Evolutionary conservation across 2,888 invertebrate genomes (phyloP), one percentile per base, ranked within the genome.

Genomic region (Eustalomyia histrio): DNA sequence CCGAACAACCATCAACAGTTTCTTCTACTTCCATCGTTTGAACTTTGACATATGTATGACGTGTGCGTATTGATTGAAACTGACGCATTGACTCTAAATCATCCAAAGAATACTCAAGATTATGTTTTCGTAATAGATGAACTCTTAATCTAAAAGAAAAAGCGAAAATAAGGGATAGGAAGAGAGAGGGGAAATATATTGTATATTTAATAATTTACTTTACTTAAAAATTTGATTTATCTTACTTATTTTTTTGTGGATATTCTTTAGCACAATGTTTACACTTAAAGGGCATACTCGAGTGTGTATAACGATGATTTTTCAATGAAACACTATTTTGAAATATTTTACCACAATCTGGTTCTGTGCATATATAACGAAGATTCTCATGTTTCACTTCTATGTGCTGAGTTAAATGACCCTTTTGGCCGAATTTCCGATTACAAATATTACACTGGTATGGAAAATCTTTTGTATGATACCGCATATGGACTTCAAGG

Each of bases 191-290:
- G 8, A 21, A 53, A 18, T 0, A 43, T 64, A 6, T 29, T 6
- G n/a, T n/a, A 29, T 29, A 29, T 29, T 4, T 29, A 29, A 1
- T 29, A 29, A 29, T 6, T 7, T 29, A 6, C 29, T 29, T 29
- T 6, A 6, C 29, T 29, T 29, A 29, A 29, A 29, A 29, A 6
- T 6, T 29, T 6, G 21, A 3, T 2, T 21, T 21, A 6, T 29
- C 76, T 43, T 71, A 83, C 83, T 80, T 82, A 53, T 79, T 78
- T 50, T 82, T 83, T 29, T 82, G 79, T n/a, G 82, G 83, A 68
- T 78, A 83, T 16, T 79, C 76, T n/a, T 82, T 82, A 4, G 76
- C 63, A 39, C 82, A 83, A 39, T 39, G 74, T 8, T 35, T 67
- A 35, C 83, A 83, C 21, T 63, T 71, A 29, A 83, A 82, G 1